Evolutionary conservation across 2,797 vertebrate genomes (phyloP).

Genomic region (Sternarchorhynchus goeldii): DNA sequence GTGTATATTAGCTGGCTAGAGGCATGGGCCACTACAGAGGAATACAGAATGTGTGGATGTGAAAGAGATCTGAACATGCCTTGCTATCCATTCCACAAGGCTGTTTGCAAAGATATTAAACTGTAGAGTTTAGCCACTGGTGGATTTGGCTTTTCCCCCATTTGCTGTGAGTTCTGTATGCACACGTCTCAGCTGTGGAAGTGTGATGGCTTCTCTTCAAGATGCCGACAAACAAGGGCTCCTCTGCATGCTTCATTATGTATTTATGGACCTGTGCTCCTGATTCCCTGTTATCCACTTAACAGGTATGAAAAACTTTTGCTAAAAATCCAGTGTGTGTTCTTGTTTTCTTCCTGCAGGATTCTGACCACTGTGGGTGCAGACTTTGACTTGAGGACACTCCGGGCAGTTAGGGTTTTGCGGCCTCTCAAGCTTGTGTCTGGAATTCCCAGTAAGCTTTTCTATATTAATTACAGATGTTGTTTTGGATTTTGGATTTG

Average conservation of each 20-base stretch:
- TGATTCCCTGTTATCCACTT: not conserved
- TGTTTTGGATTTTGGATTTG: not conserved
- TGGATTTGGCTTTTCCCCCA: not conserved
- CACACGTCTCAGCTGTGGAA: no score
- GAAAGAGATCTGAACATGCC: conserved; percentile 21
- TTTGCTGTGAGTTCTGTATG: not conserved
- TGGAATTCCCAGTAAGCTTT: conserved; percentile 92
- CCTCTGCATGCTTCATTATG: not conserved
- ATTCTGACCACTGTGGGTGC: conserved; percentile 90
- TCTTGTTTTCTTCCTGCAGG: conserved; percentile 68
- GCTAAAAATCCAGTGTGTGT: not conserved
- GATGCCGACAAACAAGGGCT: not conserved
- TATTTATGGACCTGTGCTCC: not conserved
- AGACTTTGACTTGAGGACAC: conserved; percentile 90
- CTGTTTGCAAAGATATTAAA: not conserved
- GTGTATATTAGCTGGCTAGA: not conserved
- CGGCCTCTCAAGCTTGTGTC: conserved; percentile 94
- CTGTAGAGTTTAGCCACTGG: not conserved
- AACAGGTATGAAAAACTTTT: not conserved
- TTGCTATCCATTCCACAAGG: conserved; percentile 2
- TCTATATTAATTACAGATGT: not conserved
- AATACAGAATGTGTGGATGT: conserved; percentile 21
- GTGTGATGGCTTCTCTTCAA: no score
- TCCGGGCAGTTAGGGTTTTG: conserved; percentile 91
- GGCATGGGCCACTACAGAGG: not conserved